Conservation (phyloP, 2,888 invertebrate genomes). For the Scaptodrosophila latifasciaeformis region DNA sequence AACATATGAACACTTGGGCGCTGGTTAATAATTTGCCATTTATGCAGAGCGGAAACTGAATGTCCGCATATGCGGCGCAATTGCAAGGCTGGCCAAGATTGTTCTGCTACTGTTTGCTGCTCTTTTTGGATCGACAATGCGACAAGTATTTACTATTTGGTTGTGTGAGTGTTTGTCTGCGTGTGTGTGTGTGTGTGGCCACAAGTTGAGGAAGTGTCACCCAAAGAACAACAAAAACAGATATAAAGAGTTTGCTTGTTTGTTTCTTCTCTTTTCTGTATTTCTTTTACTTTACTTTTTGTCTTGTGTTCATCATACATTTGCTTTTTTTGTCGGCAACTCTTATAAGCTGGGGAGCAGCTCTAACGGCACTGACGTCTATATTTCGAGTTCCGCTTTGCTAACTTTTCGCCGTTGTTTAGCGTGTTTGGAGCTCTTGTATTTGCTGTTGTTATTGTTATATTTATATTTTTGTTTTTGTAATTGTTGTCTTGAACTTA, state of each 20-base stretch:
- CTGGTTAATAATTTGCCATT: slow-evolving; percentile 43
- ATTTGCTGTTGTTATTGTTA: slow-evolving; percentile 19
- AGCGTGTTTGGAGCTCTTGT: no score
- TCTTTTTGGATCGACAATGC: slow-evolving; percentile 43
- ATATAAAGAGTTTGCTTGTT: no score
- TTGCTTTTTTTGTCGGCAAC: slow-evolving; percentile 35
- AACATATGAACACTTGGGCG: slow-evolving; percentile 32
- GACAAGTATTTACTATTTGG: slow-evolving; percentile 26
- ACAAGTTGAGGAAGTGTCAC: slow-evolving; percentile 15
- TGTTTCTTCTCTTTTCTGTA: not conserved
- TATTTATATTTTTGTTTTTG: slow-evolving; percentile 34
- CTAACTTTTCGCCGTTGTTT: slow-evolving; percentile 58
- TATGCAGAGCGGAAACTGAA: slow-evolving; percentile 47
- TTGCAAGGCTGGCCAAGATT: slow-evolving; percentile 15
- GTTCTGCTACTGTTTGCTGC: slow-evolving; percentile 15
- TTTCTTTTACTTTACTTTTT: not conserved
- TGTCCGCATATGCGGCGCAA: not conserved
- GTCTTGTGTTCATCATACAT: not conserved
- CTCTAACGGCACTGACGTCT: slow-evolving; percentile 55
- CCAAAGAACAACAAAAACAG: slow-evolving; percentile 14
- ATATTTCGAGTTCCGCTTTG: slow-evolving; percentile 67
- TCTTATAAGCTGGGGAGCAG: slow-evolving; percentile 49
- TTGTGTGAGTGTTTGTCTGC: no score
- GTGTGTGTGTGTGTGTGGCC: not conserved
- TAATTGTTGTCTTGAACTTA: slow-evolving; percentile 35